Evolutionary conservation across 2,888 invertebrate genomes (phyloP).

Genomic region (Anarsia innoxiella): DNA sequence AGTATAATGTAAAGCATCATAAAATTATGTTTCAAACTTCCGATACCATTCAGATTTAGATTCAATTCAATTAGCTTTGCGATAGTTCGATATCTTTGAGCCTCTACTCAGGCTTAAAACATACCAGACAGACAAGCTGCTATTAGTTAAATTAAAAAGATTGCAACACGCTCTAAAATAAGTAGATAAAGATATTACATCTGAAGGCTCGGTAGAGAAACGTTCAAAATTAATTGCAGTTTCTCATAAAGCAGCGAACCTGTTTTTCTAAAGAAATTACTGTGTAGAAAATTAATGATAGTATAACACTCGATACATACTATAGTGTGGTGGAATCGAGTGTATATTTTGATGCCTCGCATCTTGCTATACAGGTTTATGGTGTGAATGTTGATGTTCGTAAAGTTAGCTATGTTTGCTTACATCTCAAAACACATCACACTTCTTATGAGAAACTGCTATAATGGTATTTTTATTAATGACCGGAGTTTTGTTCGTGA

Average conservation of each 20-base stretch:
- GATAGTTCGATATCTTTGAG: too few relatives aligned
- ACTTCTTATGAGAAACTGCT: slow-evolving; percentile 29
- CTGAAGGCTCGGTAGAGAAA: slow-evolving; percentile 26
- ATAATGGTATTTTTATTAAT: slow-evolving; percentile 27
- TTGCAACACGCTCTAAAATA: slow-evolving; percentile 5
- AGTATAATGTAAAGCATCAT: slow-evolving; percentile 4
- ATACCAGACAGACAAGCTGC: too few relatives aligned
- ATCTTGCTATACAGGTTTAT: slow-evolving; percentile 33
- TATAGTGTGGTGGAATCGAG: background rate
- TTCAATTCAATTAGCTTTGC: too few relatives aligned
- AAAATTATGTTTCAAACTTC: too few relatives aligned
- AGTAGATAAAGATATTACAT: slow-evolving; percentile 16
- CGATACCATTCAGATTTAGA: too few relatives aligned
- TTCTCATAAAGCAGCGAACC: slow-evolving; percentile 38
- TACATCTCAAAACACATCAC: too few relatives aligned
- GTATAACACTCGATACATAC: slow-evolving; percentile 19
- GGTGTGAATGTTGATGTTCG: slow-evolving; percentile 31
- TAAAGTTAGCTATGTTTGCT: slow-evolving; percentile 22
- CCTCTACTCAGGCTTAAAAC: too few relatives aligned
- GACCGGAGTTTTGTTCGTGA: slow-evolving; percentile 21
- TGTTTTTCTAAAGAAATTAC: slow-evolving; percentile 52
- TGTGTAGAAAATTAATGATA: slow-evolving; percentile 45
- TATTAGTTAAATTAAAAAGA: too few relatives aligned
- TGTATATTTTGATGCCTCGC: slow-evolving; percentile 20
- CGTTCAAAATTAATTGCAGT: slow-evolving; percentile 26